Evolutionary conservation across 2,113 vertebrate species (phyloP).

Genomic region (Neoarius graeffei): DNA sequence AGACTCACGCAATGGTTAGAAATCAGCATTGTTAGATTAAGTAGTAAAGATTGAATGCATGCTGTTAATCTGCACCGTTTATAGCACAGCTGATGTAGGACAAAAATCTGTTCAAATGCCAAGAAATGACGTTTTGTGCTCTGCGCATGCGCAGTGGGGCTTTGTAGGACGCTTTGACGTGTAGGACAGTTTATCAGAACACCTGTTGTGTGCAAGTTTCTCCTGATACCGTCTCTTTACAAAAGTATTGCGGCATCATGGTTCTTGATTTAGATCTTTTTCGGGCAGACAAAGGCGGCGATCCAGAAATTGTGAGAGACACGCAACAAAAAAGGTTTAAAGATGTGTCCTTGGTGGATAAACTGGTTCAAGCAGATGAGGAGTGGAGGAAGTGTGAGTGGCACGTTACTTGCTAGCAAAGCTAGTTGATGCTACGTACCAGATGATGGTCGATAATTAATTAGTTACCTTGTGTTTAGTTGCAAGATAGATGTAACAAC

Average conservation of each 20-base stretch:
- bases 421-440: slow-evolving; percentile 55
- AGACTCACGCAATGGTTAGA: too few relatives aligned
- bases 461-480: neutral
- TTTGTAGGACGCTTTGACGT: too few relatives aligned
- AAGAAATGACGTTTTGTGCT: too few relatives aligned
- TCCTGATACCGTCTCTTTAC: too few relatives aligned
- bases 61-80: too few relatives aligned
- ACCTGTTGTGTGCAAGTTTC: neutral
- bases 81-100: too few relatives aligned
- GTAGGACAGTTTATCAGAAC: too few relatives aligned
- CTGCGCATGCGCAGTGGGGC: too few relatives aligned
- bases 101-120: too few relatives aligned
- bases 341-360: slow-evolving; percentile 88
- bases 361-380: slow-evolving; percentile 82
- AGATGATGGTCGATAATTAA: slow-evolving; percentile 21
- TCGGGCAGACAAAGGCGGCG: slow-evolving; percentile 90
- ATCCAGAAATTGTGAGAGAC: slow-evolving; percentile 83
- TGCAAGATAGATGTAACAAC: neutral
- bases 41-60: too few relatives aligned
- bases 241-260: slow-evolving; percentile 66
- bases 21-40: too few relatives aligned
- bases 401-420: slow-evolving; percentile 18
- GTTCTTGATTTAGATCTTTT: slow-evolving; percentile 93
- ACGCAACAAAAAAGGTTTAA: slow-evolving; percentile 90
- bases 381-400: slow-evolving; percentile 92